Conservation (phyloP, 92 coral and sea anemone species). For the Galaxea fascicularis region DNA sequence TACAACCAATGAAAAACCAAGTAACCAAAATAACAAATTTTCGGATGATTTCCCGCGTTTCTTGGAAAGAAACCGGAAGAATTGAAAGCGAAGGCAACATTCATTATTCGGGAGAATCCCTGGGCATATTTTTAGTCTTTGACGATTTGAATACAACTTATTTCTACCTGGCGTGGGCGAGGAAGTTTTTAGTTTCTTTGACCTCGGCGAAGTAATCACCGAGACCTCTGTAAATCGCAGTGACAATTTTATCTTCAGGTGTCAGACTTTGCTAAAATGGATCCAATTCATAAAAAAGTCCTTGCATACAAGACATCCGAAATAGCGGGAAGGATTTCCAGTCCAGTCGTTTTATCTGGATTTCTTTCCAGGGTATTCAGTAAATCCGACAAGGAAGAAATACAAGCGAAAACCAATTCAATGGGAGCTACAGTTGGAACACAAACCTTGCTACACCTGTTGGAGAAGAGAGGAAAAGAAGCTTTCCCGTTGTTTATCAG, state of each 20-base stretch:
- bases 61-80: constrained; percentile 46
- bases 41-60: constrained; percentile 36
- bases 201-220: constrained; percentile 1
- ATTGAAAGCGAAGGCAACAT: neutral
- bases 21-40: constrained; percentile 9
- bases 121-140: constrained; percentile 28
- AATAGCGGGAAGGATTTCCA: constrained; percentile 27
- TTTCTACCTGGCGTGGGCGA: constrained; percentile 40
- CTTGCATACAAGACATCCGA: constrained; percentile 1
- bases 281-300: constrained; percentile 36
- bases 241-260: neutral
- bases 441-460: constrained; percentile 35
- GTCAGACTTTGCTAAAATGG: constrained; percentile 22
- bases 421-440: constrained; percentile 41
- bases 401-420: constrained; percentile 3
- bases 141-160: constrained; percentile 10
- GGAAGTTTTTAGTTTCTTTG: neutral
- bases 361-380: constrained; percentile 29
- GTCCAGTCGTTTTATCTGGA: constrained; percentile 24
- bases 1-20: neutral
- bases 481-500: constrained; percentile 43
- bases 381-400: constrained; percentile 37
- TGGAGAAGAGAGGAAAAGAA: constrained; percentile 56
- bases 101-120: constrained; percentile 25
- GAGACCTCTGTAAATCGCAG: neutral